These are phyloP conservation scores for Pyrgilauda ruficollis DNA, from an alignment of 2,113 vertebrate species.

Conservation along the genomic window DNA sequence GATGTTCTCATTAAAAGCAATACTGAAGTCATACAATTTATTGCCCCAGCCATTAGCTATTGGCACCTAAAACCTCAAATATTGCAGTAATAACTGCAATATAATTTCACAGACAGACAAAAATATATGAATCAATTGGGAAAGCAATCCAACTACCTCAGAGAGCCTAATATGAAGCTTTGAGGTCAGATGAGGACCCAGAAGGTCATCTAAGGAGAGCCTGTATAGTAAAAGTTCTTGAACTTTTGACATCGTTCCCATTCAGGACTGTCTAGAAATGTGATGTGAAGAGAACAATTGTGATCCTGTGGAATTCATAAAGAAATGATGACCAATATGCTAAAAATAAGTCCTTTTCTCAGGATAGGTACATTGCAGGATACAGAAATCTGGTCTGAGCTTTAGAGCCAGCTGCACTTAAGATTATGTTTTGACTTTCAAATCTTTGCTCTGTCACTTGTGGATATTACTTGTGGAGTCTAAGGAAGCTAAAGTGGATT, in stretches of 20 bases:
- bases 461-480: background rate
- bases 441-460: background rate
- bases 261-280: background rate
- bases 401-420: background rate
- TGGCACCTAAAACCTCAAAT: background rate
- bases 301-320: background rate
- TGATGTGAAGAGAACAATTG: background rate
- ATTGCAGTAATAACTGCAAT: background rate
- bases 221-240: background rate
- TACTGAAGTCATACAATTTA: background rate
- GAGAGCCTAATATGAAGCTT: background rate
- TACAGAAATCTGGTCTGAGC: background rate
- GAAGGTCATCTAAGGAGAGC: background rate
- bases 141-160: background rate
- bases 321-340: background rate
- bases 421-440: background rate
- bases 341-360: background rate
- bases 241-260: background rate
- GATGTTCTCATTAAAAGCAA: background rate
- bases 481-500: background rate
- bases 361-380: background rate
- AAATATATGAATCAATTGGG: background rate
- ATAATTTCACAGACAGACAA: background rate
- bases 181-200: background rate
- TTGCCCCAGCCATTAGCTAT: background rate